Percentiles rank a stretch among this genome's conserved stretches.
Conservation (phyloP, 2,797 vertebrate genomes). For the Fundulus diaphanus region DNA sequence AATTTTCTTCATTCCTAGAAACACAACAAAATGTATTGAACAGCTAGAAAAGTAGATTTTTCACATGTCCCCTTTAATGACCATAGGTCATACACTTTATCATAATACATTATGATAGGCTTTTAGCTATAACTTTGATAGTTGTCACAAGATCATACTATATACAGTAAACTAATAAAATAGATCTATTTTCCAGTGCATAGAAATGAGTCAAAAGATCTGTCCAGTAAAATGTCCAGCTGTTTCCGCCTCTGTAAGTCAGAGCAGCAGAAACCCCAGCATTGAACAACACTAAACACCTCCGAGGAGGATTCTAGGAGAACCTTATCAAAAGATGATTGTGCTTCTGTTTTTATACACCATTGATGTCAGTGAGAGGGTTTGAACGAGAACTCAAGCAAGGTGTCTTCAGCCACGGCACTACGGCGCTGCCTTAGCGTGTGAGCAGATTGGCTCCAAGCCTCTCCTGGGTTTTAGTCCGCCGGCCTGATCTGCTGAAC, state of each 20-base stretch:
- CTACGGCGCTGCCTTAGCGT: not conserved
- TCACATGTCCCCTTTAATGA: too few species aligned
- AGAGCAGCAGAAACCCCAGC: conserved; percentile 6
- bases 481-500: conserved; percentile 24
- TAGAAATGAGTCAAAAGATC: conserved; percentile 23
- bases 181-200: not conserved
- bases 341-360: not conserved
- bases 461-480: not conserved
- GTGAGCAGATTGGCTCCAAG: not conserved
- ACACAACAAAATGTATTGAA: too few species aligned
- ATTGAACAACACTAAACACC: conserved; percentile 40
- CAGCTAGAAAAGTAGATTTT: too few species aligned
- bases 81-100: conserved; percentile 65
- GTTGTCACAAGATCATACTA: not conserved
- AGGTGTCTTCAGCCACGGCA: not conserved
- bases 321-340: conserved; percentile 4
- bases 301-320: not conserved
- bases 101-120: conserved; percentile 14
- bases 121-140: conserved; percentile 9
- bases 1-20: too few species aligned
- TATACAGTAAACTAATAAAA: not conserved
- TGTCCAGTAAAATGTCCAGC: not conserved
- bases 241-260: not conserved
- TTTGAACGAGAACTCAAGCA: not conserved
- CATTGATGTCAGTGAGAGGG: conserved; percentile 2